These are phyloP conservation scores for Clarias laeviceps DNA, from an alignment of 2,797 vertebrate genomes.

Conservation along the genomic window DNA sequence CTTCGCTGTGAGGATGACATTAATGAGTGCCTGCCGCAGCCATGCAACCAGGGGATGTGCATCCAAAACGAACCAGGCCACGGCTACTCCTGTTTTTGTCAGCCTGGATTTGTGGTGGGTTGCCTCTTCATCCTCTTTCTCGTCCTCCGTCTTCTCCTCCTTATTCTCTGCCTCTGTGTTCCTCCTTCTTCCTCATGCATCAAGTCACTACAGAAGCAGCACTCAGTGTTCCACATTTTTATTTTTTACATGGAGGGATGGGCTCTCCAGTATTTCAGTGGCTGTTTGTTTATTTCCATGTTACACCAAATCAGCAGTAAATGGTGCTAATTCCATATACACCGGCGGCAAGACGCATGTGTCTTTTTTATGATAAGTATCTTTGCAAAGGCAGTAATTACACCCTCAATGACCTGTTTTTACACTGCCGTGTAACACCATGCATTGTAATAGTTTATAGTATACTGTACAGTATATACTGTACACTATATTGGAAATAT, in stretches of 20 bases:
- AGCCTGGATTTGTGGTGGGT: slow-evolving; percentile 85
- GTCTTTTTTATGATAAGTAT: background rate
- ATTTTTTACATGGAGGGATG: background rate
- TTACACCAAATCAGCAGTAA: slow-evolving; percentile 5
- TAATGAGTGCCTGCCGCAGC: slow-evolving; percentile 82
- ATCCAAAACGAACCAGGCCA: slow-evolving; percentile 79
- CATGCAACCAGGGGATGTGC: slow-evolving; percentile 82
- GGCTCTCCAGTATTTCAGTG: background rate
- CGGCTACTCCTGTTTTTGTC: slow-evolving; percentile 84
- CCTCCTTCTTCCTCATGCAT: background rate
- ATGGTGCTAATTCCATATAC: background rate
- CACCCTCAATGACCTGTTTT: background rate
- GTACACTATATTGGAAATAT: background rate
- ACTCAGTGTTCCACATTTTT: background rate
- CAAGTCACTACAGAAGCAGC: background rate
- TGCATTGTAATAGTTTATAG: background rate
- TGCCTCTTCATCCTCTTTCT: slow-evolving; percentile 50
- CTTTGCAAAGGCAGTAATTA: background rate
- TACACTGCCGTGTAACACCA: background rate
- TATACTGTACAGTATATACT: background rate
- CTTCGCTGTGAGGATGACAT: slow-evolving; percentile 82
- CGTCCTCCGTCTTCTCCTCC: slow-evolving; percentile 31
- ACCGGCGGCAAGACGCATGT: background rate
- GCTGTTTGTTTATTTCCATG: background rate
- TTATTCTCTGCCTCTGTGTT: background rate